Evolutionary conservation across 2,797 vertebrate genomes (phyloP), one percentile per base, ranked within the genome.

Genomic region (Enteromius unitaeniatus): DNA sequence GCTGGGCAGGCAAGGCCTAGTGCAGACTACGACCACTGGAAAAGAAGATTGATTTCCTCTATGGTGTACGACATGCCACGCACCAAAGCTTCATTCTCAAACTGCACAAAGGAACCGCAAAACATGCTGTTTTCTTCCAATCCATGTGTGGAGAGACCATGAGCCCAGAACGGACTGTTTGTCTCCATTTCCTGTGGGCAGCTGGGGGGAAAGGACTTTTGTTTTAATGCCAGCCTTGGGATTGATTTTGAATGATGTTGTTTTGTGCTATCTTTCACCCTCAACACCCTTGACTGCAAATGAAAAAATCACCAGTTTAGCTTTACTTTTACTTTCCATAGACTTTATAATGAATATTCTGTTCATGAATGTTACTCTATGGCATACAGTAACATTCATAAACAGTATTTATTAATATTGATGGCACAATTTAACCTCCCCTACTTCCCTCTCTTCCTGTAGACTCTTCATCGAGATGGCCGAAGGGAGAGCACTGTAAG

Each of bases 401-500:
- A 45, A 45, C 42, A 45, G 42, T 45, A 47, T 47, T 47, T 47
- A 47, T 47, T 47, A 47, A 4, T 47, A 47, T 14, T 15, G 15
- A 47, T 47, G 4, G 4, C 45, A 47, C 3, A 47, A 72, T 26
- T 31, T 31, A 28, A 10, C 26, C 10, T 3, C 23, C 21, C 47
- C 14, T 49, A 8, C 19, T 53, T 58, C 77, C 49, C 28, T 86
- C 28, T 62, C 47, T 58, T 82, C 58, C 58, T 88, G 0, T 91
- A 99, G 98, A 98, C 97, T 0, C 93, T 98, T 81, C 95, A 97
- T 51, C 95, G 96, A 0, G 98, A 99, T 0, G 97, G 97, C 45
- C 96, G 96, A 87, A 94, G 97, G 78, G 98, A 99, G 85, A 99
- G 96, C 86, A 99, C 97, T 0, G 92, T 97, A 91, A 99, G 98